A percentile compares a stretch with the other conserved stretches of the same genome.
phyloP scores from a whole-genome alignment of 2,888 invertebrate species.

The Antheraea yamamai region DNA sequence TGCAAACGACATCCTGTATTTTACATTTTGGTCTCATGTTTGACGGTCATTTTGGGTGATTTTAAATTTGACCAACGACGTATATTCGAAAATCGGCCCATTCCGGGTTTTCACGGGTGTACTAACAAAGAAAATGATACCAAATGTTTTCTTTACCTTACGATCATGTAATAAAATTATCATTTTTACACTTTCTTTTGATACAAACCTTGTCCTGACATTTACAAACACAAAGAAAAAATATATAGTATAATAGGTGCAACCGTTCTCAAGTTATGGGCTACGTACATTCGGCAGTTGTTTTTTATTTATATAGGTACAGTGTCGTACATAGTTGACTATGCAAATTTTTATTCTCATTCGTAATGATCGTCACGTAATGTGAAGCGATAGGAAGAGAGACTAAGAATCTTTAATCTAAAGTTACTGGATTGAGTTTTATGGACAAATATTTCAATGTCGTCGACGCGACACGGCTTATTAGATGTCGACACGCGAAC shows the following conservation, averaged over 20 bases:
- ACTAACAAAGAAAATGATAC: too few relatives aligned
- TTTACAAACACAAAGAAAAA: too few relatives aligned
- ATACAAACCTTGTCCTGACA: too few relatives aligned
- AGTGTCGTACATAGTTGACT: constrained; percentile 24
- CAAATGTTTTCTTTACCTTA: too few relatives aligned
- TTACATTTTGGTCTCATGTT: constrained; percentile 36
- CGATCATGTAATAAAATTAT: too few relatives aligned
- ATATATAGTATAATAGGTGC: too few relatives aligned
- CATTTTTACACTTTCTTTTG: too few relatives aligned
- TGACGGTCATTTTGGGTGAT: constrained; percentile 22
- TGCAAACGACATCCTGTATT: constrained; percentile 31
- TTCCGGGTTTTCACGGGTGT: too few relatives aligned
- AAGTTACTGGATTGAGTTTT: constrained; percentile 34
- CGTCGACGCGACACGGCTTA: constrained; percentile 7
- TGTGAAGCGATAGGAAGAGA: constrained; percentile 28
- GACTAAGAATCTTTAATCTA: constrained; percentile 34
- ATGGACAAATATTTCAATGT: constrained; percentile 16
- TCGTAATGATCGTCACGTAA: constrained; percentile 43
- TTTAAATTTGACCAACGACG: constrained; percentile 28
- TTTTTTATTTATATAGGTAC: not conserved
- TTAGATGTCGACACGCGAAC: constrained; percentile 26
- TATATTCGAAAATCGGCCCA: not conserved
- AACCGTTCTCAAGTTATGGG: too few relatives aligned
- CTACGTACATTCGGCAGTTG: too few relatives aligned
- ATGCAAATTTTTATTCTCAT: constrained; percentile 40